Conservation (phyloP, 1,140 invertebrate species). For the Solenopsis fugax region DNA sequence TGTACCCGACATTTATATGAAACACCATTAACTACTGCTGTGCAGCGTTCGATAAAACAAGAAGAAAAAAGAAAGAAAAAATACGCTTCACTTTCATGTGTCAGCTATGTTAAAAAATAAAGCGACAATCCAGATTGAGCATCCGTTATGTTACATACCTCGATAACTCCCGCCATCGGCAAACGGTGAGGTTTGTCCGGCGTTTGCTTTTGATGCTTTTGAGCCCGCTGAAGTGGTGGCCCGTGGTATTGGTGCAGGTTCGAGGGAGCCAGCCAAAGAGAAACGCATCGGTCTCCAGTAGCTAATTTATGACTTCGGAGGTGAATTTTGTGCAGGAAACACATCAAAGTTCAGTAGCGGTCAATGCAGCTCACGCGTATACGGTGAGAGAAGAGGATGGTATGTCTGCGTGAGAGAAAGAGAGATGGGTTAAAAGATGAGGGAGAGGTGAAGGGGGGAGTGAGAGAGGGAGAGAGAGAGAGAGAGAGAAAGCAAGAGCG, state of each 20-base stretch:
- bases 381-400: slow-evolving; percentile 33
- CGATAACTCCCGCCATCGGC: slow-evolving; percentile 30
- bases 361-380: slow-evolving; percentile 81
- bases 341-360: slow-evolving; percentile 86
- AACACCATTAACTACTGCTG: neutral
- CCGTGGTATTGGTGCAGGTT: slow-evolving; percentile 72
- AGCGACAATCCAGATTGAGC: slow-evolving; percentile 52
- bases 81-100: slow-evolving; percentile 25
- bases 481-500: slow-evolving; percentile 52
- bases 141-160: slow-evolving; percentile 52
- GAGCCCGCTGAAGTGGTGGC: slow-evolving; percentile 56
- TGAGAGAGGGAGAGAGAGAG: slow-evolving; percentile 58
- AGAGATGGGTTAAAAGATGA: slow-evolving; percentile 57
- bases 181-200: slow-evolving; percentile 65
- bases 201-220: slow-evolving; percentile 75
- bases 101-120: slow-evolving; percentile 61
- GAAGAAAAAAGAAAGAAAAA: slow-evolving; percentile 15
- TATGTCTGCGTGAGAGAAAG: slow-evolving; percentile 42
- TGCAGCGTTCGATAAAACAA: neutral
- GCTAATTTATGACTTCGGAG: slow-evolving; percentile 85
- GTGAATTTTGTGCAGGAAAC: slow-evolving; percentile 85
- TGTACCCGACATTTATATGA: neutral
- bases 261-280: slow-evolving; percentile 71
- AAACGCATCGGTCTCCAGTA: slow-evolving; percentile 77
- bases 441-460: slow-evolving; percentile 52